Evolutionary conservation across 2,113 vertebrate genomes (phyloP), one percentile per base, ranked within the genome.

Genomic region (Prunella fulvescens): DNA sequence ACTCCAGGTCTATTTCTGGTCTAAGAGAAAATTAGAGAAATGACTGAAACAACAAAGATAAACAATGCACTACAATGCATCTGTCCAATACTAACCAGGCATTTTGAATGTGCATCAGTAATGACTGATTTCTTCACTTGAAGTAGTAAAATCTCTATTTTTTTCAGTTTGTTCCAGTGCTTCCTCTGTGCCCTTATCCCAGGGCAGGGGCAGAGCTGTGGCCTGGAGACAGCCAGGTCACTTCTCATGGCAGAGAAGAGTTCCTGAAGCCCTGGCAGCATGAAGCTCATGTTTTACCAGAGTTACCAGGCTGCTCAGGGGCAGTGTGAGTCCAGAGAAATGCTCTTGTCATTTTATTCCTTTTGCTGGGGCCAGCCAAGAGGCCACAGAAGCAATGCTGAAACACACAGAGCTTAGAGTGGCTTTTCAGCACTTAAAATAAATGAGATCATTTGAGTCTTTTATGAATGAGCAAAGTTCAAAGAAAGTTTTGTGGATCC

Each of bases 281-380:
- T 0, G 7, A 57, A 44, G 16, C 14, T 5, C 12, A 4, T 1
- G 17, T 15, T 56, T 44, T 9, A 56, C 26, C 19, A 33, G 81
- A 33, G 12, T 5, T 18, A 47, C 40, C 35, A 26, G 47, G 37
- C 40, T 64, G 40, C 25, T 40, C 39, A 48, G 56, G 3, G 19
- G 17, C 2, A 73, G 8, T 8, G 17, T 2, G 29, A 66, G 7
- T 50, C 5, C 25, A 23, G 7, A 62, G 15, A 47, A 76, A 60
- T 6, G 12, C 28, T 71, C 64, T 18, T 51, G 12, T 8, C 48
- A 39, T 28, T 33, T n/a, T 31, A 12, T 17, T 61, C 14, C 9
- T 57, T 62, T 35, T 50, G 29, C 66, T 67, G 76, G 53, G 82
- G 56, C 35, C 45, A 51, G 50, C 57, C 69, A 74, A 57, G 2